Conservation (phyloP, 2,113 vertebrate genomes). For the Furnarius figulus region DNA sequence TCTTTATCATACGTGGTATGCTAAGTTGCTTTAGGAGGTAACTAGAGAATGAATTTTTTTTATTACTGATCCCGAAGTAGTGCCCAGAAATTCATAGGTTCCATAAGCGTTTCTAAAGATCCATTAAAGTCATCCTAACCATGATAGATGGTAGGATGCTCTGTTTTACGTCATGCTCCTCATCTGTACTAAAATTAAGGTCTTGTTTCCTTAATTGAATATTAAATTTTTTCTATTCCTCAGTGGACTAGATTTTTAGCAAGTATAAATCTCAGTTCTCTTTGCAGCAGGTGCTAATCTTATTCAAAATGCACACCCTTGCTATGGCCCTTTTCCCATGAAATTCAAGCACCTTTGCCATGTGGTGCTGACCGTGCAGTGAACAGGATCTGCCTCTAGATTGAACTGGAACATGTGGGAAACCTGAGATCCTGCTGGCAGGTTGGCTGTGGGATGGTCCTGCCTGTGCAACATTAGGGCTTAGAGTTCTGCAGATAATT, state of each 20-base stretch:
- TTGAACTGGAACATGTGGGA: neutral
- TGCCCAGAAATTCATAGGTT: constrained; percentile 45
- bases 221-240: neutral
- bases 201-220: constrained; percentile 30
- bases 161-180: neutral
- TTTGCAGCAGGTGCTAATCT: neutral
- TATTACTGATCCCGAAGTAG: constrained; percentile 6
- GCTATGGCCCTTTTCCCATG: neutral
- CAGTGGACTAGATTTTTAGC: neutral
- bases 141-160: constrained; percentile 5
- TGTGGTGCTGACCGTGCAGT: neutral
- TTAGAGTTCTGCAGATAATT: neutral
- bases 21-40: constrained; percentile 43
- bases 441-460: neutral
- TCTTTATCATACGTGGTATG: constrained; percentile 18
- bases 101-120: constrained; percentile 29
- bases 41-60: constrained; percentile 40
- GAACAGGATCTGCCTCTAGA: neutral
- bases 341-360: neutral
- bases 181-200: constrained; percentile 12
- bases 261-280: neutral
- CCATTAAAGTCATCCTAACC: constrained; percentile 32
- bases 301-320: neutral
- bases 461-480: neutral
- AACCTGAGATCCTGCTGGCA: neutral